These are phyloP conservation scores for Cassiopea andromeda DNA, from an alignment of 30 jellyfish, hydroid and myxozoan genomes.

Conservation along the genomic window DNA sequence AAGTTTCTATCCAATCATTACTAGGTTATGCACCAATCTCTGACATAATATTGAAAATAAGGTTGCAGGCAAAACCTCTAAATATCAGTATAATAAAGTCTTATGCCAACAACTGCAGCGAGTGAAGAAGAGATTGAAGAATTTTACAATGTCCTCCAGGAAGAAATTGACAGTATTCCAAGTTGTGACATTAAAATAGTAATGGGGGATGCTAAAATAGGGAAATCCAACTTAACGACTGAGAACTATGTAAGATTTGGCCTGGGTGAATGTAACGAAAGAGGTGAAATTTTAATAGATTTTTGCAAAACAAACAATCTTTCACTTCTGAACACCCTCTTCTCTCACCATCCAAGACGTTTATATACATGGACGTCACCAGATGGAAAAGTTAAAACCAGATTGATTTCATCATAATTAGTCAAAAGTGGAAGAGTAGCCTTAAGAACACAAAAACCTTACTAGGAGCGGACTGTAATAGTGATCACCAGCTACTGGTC, in stretches of 20 bases:
- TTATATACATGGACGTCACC: background rate
- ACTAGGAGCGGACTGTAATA: too few species aligned
- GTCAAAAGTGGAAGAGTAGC: background rate
- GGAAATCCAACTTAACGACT: background rate
- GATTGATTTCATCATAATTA: slow-evolving; percentile 1
- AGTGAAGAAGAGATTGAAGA: background rate
- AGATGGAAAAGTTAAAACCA: background rate
- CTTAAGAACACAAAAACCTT: background rate
- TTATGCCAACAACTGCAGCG: background rate
- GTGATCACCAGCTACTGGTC: too few species aligned
- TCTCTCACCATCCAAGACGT: slow-evolving; percentile 6
- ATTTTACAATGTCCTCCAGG: background rate
- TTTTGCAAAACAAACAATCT: slow-evolving; percentile 8
- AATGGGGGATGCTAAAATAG: background rate
- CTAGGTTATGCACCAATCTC: too few species aligned
- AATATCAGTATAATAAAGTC: background rate
- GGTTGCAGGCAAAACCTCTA: background rate
- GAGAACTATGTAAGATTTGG: background rate
- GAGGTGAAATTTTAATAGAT: background rate
- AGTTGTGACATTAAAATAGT: background rate
- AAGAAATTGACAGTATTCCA: background rate
- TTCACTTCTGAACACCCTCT: background rate
- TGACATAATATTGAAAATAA: too few species aligned
- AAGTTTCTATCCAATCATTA: too few species aligned
- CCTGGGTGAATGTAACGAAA: background rate